These are phyloP conservation scores for Zonotrichia albicollis DNA, from an alignment of 2,797 vertebrate genomes.

Conservation along the genomic window DNA sequence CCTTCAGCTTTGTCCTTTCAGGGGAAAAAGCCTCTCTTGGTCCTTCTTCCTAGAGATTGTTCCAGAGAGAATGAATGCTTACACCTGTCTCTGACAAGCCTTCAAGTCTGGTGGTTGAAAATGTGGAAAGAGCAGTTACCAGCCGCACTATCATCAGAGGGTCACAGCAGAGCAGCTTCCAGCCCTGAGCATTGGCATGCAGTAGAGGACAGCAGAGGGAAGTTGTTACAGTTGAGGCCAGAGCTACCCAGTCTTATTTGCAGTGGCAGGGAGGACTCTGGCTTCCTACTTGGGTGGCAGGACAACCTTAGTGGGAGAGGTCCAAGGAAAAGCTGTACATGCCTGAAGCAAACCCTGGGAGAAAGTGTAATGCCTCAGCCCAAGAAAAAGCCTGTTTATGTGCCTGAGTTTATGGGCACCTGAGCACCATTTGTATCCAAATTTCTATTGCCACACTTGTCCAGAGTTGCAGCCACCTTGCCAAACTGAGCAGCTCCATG, in stretches of 20 bases:
- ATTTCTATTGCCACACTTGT: background rate
- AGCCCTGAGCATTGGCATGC: background rate
- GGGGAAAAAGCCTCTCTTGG: background rate
- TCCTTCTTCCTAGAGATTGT: background rate
- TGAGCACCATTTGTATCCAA: background rate
- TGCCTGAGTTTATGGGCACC: background rate
- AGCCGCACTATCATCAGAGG: background rate
- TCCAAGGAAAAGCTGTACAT: background rate
- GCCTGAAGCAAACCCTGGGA: background rate
- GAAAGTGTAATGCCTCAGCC: background rate
- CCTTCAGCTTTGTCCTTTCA: background rate
- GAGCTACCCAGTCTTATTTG: background rate
- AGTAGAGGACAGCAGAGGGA: background rate
- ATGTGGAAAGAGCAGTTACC: background rate
- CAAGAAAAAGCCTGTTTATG: background rate
- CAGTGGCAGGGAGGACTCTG: background rate
- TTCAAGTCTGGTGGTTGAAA: background rate
- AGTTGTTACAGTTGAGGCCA: background rate
- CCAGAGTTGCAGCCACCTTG: background rate
- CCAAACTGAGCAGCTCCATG: background rate
- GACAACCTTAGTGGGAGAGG: background rate
- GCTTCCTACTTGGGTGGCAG: background rate
- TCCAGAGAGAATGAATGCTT: background rate
- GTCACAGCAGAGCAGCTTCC: background rate
- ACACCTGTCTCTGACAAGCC: background rate